Base-by-base conservation (phyloP, 2,888 invertebrate genomes). In the Beris morrisii region DNA sequence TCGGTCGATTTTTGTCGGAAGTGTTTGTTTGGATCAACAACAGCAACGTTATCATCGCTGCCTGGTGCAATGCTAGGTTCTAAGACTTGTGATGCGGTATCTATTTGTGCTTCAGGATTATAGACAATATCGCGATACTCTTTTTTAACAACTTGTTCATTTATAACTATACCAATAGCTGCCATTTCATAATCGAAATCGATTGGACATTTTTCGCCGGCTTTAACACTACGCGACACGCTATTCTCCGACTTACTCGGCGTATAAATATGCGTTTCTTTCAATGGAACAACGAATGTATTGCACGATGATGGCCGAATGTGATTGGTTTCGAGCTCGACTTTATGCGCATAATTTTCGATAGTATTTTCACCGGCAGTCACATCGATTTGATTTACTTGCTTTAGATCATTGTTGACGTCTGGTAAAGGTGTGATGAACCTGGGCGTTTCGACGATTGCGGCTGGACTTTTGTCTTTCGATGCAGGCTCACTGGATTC, bases 61-160 rank as follows among this genome's bases (percentile, higher is more conserved):
- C 43, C 38, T 1, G 38, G 9, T 7, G 38, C 38, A 38, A 38
- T 38, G 22, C 22, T 38, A 38, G 38, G 38, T 38, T 38, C 38
- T 38, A 38, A 13, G 6, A 48, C 6, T 13, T 48, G 13, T 22
- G 22, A 13, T 12, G 31, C n/a, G 13, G n/a, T 28, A 48, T n/a
- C 28, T 28, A 44, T 56, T 55, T 50, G 31, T 9, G 55, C 28
- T 31, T 65, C 75, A 12, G 80, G 79, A 69, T 80, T 77, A 66
- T 81, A 81, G 69, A 81, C 81, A 55, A 81, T 74, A 73, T 81
- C 81, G 31, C 80, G 76, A 66, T 81, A 81, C 70, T 81, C 81
- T 70, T 81, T 81, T 68, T 79, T 80, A 7, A 81, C 78, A 56
- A 81, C 81, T 50, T 78, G 79, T 68, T 80, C 80, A 69, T 81